Evolutionary conservation across 2,888 invertebrate species (phyloP), one percentile per base, ranked within the genome.

Genomic region (Drosophila barbarae): DNA sequence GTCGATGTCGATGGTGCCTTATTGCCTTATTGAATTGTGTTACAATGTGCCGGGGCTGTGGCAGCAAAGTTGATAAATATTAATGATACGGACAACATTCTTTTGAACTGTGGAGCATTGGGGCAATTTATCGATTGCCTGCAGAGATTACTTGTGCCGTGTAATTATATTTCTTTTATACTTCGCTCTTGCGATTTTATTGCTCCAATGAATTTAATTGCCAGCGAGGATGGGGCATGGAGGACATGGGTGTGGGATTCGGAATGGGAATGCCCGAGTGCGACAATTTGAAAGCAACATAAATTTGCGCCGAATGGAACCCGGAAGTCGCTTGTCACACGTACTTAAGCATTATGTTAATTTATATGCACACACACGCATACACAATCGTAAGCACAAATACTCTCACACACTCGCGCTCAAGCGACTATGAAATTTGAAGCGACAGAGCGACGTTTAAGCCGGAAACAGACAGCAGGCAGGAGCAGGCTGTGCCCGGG

Each of bases 311-410:
- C 65, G 81, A 82, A 73, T 76, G 78, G 72, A 82, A 84, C 78
- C 73, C 81, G 77, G 81, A 84, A 82, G 82, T 84, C 85, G 74
- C 85, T 72, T 85, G 82, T 82, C 85, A 84, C 85, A 82, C 84
- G 76, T 76, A 85, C 81, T 85, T 81, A 85, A 71, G 73, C 85
- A 85, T 84, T 77, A 82, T 85, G 85, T 81, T 84, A 82, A 82
- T 82, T 85, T 82, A 82, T 82, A 72, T 80, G 66, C 60, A 68
- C 60, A 59, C 52, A 23, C 32, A n/a, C n/a, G n/a, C n/a, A 58
- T 12, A 21, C 12, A 39, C 44, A 39, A 12, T 21, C 18, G 38
- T 39, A 18, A 18, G 38, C 38, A 21, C 38, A 18, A 38, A 38
- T 38, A 38, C 38, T 18, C 18, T 41, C 34, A 61, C 53, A 70